Base-by-base conservation (phyloP, 2,797 vertebrate species). In the Karalla daura region DNA sequence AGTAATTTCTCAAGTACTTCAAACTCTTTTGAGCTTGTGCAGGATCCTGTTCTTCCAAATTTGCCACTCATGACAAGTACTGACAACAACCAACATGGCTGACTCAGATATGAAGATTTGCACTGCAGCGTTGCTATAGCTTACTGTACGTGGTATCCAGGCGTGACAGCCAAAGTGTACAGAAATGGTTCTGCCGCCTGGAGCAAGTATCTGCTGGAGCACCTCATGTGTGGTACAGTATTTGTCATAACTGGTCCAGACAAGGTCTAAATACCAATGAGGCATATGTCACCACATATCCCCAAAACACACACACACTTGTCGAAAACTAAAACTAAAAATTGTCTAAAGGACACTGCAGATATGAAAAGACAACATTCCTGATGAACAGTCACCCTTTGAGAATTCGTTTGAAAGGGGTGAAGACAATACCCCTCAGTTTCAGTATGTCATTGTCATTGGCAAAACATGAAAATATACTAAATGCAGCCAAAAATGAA, bases 181-280 rank as follows among this genome's bases (percentile, higher is more conserved):
- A 53, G 64, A 81, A 86, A 85, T 59, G 80, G 46, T 39, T 78
- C 3, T 45, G 39, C 53, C 49, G 81, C 88, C 84, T 76, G 53
- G 37, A 80, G 85, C 61, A 36, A 75, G 40, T 30, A 12, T 54
- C 49, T 62, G 49, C 51, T 47, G 62, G 49, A 37, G 62, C 33
- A 50, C 27, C 4, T 74, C 23, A 53, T 11, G 0, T 37, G 17
- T 68, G 63, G 79, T 75, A 52, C 9, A 23, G 20, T 53, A 80
- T 87, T 81, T 83, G 79, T 83, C 35, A 68, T 76, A 83, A 90
- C 91, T 70, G 72, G 90, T 76, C 70, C 71, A 56, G 62, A 75
- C 81, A 79, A 49, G 39, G 36, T 65, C 46, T 67, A 37, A 86
- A 82, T 79, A 75, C 66, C 72, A 68, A 20, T 30, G 7, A 33